phyloP scores from a whole-genome alignment of 1,140 invertebrate genomes.

The Holcopasites calliopsidis region DNA sequence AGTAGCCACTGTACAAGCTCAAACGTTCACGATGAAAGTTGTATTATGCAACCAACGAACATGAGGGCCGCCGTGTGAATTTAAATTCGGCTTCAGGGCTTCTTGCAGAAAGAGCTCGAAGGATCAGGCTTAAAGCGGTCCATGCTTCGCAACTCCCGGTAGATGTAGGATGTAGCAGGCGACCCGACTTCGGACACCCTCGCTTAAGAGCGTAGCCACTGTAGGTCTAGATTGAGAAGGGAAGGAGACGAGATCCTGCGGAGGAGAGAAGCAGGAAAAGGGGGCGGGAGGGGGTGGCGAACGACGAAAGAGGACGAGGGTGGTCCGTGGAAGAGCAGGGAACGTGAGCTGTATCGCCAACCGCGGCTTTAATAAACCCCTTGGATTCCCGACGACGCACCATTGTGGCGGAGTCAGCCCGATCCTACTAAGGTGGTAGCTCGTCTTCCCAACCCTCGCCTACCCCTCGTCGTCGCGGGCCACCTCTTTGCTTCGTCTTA shows the following conservation, averaged over 20 bases:
- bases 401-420: slow-evolving; percentile 71
- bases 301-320: slow-evolving; percentile 41
- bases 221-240: neutral
- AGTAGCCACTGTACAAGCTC: slow-evolving; percentile 23
- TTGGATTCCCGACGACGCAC: slow-evolving; percentile 73
- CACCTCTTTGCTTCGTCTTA: slow-evolving; percentile 36
- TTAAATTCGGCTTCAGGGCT: slow-evolving; percentile 31
- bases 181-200: slow-evolving; percentile 52
- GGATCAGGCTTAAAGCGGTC: slow-evolving; percentile 42
- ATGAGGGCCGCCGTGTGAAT: slow-evolving; percentile 12
- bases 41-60: slow-evolving; percentile 1
- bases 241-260: slow-evolving; percentile 20
- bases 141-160: slow-evolving; percentile 38
- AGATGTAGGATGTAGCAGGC: slow-evolving; percentile 48
- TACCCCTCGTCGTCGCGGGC: neutral
- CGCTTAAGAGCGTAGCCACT: slow-evolving; percentile 53
- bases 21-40: neutral
- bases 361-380: slow-evolving; percentile 77
- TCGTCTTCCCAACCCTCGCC: slow-evolving; percentile 45
- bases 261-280: neutral
- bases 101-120: slow-evolving; percentile 18
- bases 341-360: slow-evolving; percentile 79
- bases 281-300: neutral
- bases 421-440: slow-evolving; percentile 59
- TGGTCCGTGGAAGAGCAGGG: slow-evolving; percentile 65